Evolutionary conservation across 1,140 invertebrate genomes (phyloP), one percentile per base, ranked within the genome.

Genomic region (Cyrtorhinus lividipennis): DNA sequence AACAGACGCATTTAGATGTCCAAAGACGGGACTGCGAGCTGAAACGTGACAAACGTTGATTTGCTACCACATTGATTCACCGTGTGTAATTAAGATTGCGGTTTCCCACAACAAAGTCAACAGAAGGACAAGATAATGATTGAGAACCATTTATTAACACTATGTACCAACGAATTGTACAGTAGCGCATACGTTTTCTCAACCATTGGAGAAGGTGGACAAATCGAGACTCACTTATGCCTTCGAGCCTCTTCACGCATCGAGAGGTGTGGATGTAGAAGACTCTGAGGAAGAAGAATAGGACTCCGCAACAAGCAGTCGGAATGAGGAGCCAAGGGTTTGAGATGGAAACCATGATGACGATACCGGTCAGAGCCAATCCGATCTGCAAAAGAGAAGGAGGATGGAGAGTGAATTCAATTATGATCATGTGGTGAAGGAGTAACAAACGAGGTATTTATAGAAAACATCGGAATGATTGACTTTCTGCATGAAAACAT

Each of bases 1-100:
- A 0, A 96, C 74, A 0, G 92, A 87, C 24, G 91, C 84, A 72
- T 86, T 92, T 58, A 97, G 75, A 71, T 96, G 91, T 10, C 87
- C 85, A 74, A 89, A 91, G 25, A 95, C 82, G 0, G 90, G 91
- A 74, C 84, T 86, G 48, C 84, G 79, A 56, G 83, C 85, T 88
- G 70, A 24, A 75, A 72, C 64, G 66, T 45, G 53, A 59, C n/a
- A n/a, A n/a, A n/a, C n/a, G n/a, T n/a, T n/a, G n/a, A 66, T n/a
- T n/a, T n/a, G n/a, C n/a, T n/a, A n/a, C n/a, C n/a, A n/a, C n/a
- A n/a, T n/a, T n/a, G n/a, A n/a, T n/a, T n/a, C n/a, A n/a, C n/a
- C n/a, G n/a, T n/a, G n/a, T n/a, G n/a, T n/a, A n/a, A n/a, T n/a
- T n/a, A n/a, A n/a, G n/a, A n/a, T n/a, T n/a, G n/a, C n/a, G n/a